These are phyloP conservation scores for Andrena hattorfiana DNA, from an alignment of 2,888 invertebrate species.

Conservation along the genomic window DNA sequence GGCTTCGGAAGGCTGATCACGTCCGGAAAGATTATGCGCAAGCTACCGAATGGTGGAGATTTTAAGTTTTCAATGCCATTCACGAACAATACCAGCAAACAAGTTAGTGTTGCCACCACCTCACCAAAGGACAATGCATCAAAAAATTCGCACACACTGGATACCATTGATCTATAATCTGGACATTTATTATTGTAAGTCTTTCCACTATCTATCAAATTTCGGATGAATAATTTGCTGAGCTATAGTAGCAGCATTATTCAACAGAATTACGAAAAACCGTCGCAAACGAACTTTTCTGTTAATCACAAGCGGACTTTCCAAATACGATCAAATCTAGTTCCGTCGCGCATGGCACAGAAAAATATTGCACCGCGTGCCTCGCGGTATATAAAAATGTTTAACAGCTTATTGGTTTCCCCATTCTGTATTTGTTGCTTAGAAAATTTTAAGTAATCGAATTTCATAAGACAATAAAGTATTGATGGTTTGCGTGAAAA, in stretches of 20 bases:
- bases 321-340: conserved; percentile 2
- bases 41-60: conserved; percentile 91
- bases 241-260: conserved; percentile 19
- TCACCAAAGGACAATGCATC: conserved; percentile 82
- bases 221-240: conserved; percentile 34
- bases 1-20: conserved; percentile 99
- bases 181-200: conserved; percentile 70
- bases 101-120: conserved; percentile 80
- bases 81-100: conserved; percentile 83
- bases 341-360: conserved; percentile 20
- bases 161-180: conserved; percentile 80
- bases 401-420: conserved; percentile 34
- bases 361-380: conserved; percentile 6
- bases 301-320: conserved; percentile 17
- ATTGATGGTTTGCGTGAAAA: conserved; percentile 59
- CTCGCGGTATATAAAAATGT: conserved; percentile 20
- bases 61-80: conserved; percentile 90
- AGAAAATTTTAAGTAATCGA: conserved; percentile 56
- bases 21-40: conserved; percentile 97
- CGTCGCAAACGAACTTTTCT: conserved; percentile 22
- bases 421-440: conserved; percentile 49
- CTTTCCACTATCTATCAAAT: conserved; percentile 51
- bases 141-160: conserved; percentile 81
- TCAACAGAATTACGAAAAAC: conserved; percentile 12
- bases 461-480: conserved; percentile 63